phyloP scores from a whole-genome alignment of 2,113 vertebrate species.

The Apodemus sylvaticus region DNA sequence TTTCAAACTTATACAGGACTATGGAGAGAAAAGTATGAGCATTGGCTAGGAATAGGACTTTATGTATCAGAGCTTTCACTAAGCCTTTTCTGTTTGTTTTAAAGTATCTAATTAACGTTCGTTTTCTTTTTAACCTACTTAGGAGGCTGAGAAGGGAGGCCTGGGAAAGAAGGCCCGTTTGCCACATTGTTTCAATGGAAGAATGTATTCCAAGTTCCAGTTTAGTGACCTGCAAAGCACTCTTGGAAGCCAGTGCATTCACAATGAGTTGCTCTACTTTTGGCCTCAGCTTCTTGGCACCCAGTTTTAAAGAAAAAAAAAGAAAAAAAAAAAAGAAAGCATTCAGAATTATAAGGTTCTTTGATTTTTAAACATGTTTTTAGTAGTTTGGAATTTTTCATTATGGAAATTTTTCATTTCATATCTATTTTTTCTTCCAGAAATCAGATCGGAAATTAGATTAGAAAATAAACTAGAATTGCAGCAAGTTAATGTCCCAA shows the following conservation, averaged over 20 bases:
- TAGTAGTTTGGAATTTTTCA: slow-evolving; percentile 48
- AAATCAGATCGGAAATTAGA: slow-evolving; percentile 37
- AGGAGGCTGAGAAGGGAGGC: slow-evolving; percentile 44
- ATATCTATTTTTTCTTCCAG: slow-evolving; percentile 30
- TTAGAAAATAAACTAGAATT: slow-evolving; percentile 44
- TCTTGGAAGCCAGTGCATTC: slow-evolving; percentile 53
- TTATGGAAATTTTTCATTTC: slow-evolving; percentile 56
- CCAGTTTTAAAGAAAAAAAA: slow-evolving; percentile 69
- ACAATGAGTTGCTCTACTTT: slow-evolving; percentile 77
- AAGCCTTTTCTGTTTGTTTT: slow-evolving; percentile 45
- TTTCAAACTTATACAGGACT: not conserved
- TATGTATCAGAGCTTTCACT: not conserved
- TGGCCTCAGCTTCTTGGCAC: slow-evolving; percentile 65
- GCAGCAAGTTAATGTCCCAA: not conserved
- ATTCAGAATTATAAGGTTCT: slow-evolving; percentile 18
- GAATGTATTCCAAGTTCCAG: slow-evolving; percentile 69
- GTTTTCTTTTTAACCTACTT: slow-evolving; percentile 57
- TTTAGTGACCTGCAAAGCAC: slow-evolving; percentile 68
- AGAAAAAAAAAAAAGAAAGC: not conserved
- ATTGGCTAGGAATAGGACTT: not conserved
- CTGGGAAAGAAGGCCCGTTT: slow-evolving; percentile 73
- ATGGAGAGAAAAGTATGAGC: not conserved
- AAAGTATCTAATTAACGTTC: slow-evolving; percentile 57
- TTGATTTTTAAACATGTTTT: slow-evolving; percentile 58
- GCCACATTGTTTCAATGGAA: slow-evolving; percentile 72